Evolutionary conservation across 1,140 invertebrate genomes (phyloP).

Genomic region (Cherax destructor): DNA sequence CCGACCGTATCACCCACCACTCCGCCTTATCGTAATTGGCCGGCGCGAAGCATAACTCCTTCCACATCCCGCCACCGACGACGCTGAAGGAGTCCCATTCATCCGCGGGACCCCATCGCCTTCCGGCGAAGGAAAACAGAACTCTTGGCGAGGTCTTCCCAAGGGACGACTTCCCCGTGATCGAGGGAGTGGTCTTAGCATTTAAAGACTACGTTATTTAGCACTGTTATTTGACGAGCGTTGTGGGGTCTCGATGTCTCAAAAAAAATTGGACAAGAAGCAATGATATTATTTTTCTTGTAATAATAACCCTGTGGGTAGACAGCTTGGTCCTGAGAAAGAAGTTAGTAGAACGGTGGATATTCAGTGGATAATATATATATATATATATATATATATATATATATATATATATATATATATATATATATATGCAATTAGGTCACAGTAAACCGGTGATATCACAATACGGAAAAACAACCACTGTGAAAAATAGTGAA

Average conservation of each 20-base stretch:
- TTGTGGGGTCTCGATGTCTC: too few species aligned
- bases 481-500: too few species aligned
- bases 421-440: too few species aligned
- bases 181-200: not conserved
- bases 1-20: conserved; percentile 26
- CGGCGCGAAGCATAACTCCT: conserved; percentile 23
- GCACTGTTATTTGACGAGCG: not conserved
- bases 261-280: too few species aligned
- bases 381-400: too few species aligned
- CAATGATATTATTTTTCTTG: too few species aligned
- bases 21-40: conserved; percentile 43
- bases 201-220: not conserved
- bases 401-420: too few species aligned
- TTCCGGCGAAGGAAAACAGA: not conserved
- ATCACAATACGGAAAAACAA: too few species aligned
- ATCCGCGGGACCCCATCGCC: not conserved
- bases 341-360: too few species aligned
- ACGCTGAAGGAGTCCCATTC: not conserved
- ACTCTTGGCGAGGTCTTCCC: not conserved
- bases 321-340: too few species aligned
- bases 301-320: not conserved
- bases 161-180: not conserved
- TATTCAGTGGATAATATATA: too few species aligned
- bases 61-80: conserved; percentile 4
- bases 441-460: too few species aligned